Evolutionary conservation across 2,797 vertebrate species (phyloP).

Genomic region (Vireo griseus): DNA sequence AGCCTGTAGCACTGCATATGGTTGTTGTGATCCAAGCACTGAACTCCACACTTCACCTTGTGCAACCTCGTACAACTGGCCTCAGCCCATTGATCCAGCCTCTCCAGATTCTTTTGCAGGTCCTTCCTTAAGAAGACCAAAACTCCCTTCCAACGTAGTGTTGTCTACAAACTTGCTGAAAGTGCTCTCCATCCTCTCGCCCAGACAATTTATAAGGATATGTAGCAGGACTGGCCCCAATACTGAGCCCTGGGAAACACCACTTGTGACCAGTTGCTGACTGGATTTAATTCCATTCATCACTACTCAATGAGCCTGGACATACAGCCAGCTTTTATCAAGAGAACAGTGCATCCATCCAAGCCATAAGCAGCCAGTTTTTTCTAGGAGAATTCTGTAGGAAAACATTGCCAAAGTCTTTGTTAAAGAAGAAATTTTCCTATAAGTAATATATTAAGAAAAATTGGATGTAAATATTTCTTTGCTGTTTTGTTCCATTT

Average conservation of each 20-base stretch:
- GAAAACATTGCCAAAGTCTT: neutral
- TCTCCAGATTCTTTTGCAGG: neutral
- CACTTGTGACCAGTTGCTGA: neutral
- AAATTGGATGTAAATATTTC: neutral
- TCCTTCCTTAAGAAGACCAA: neutral
- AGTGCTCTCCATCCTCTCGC: neutral
- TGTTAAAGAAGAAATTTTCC: neutral
- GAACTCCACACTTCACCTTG: neutral
- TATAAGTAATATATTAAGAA: neutral
- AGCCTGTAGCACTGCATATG: too few species aligned
- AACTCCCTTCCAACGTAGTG: fast-evolving
- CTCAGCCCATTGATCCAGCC: neutral
- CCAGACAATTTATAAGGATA: neutral
- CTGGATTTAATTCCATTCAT: neutral
- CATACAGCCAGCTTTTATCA: neutral
- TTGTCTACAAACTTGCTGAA: neutral
- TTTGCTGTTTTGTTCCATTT: neutral
- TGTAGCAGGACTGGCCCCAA: fast-evolving
- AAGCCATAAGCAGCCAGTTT: neutral
- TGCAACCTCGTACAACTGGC: fast-evolving
- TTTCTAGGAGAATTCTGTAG: neutral
- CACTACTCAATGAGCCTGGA: too few species aligned
- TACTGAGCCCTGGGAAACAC: neutral
- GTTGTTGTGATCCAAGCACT: neutral
- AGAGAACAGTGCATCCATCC: neutral